phyloP scores from a whole-genome alignment of 2,888 invertebrate genomes.

The Leptopilina myrica region DNA sequence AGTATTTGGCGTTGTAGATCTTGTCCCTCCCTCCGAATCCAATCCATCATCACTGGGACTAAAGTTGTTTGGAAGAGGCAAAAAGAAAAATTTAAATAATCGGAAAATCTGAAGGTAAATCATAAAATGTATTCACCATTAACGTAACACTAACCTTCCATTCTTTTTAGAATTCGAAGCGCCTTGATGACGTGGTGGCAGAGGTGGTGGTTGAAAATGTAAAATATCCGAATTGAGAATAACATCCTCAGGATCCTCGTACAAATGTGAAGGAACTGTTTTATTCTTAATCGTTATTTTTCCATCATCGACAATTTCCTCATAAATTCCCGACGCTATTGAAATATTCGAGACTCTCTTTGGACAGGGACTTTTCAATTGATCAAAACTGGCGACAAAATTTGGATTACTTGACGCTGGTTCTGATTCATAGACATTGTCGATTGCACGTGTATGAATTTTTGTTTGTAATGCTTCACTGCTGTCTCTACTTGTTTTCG shows the following conservation, averaged over 20 bases:
- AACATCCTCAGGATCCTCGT: slow-evolving; percentile 52
- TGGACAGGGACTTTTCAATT: slow-evolving; percentile 61
- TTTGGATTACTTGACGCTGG: slow-evolving; percentile 56
- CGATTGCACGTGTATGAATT: slow-evolving; percentile 59
- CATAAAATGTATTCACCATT: not conserved
- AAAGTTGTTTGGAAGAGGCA: slow-evolving; percentile 29
- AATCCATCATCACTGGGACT: slow-evolving; percentile 67
- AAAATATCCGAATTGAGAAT: slow-evolving; percentile 61
- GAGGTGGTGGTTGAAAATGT: slow-evolving; percentile 74
- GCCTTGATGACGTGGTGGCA: slow-evolving; percentile 76
- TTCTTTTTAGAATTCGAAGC: slow-evolving; percentile 63
- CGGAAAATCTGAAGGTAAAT: not conserved
- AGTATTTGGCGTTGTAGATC: slow-evolving; percentile 66
- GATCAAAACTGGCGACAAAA: slow-evolving; percentile 59
- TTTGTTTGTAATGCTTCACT: not conserved
- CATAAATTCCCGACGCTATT: slow-evolving; percentile 83
- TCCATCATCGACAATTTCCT: slow-evolving; percentile 81
- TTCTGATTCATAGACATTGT: slow-evolving; percentile 70
- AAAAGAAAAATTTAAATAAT: slow-evolving; percentile 1
- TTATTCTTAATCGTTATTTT: not conserved
- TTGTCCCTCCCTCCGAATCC: slow-evolving; percentile 68
- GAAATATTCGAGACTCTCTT: slow-evolving; percentile 81
- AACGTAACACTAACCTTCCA: slow-evolving; percentile 57
- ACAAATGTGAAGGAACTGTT: slow-evolving; percentile 52
- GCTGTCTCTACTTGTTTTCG: slow-evolving; percentile 40